These are phyloP conservation scores for Paragorgia papillata DNA, from an alignment of 92 coral and sea anemone genomes.

Conservation along the genomic window DNA sequence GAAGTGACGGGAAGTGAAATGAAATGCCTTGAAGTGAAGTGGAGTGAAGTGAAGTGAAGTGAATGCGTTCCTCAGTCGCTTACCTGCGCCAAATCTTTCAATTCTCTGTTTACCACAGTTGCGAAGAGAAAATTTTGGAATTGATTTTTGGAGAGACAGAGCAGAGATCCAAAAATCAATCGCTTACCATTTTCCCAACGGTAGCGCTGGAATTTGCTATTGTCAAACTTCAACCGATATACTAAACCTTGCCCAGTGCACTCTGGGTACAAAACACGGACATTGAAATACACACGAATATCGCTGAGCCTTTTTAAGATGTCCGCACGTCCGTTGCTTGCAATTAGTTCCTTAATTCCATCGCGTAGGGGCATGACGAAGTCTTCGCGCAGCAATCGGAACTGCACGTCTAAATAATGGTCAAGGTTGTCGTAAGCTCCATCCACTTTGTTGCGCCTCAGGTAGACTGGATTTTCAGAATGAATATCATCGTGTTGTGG, in stretches of 20 bases:
- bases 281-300: constrained; percentile 76
- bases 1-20: too few relatives aligned
- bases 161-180: constrained; percentile 81
- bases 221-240: constrained; percentile 68
- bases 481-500: constrained; percentile 77
- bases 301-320: constrained; percentile 59
- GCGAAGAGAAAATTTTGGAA: constrained; percentile 80
- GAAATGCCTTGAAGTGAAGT: too few relatives aligned
- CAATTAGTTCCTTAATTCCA: constrained; percentile 56
- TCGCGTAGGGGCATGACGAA: constrained; percentile 83
- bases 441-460: constrained; percentile 73
- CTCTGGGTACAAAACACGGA: constrained; percentile 62
- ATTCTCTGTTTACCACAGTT: constrained; percentile 77
- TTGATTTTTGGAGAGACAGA: constrained; percentile 86
- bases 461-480: constrained; percentile 54
- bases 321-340: constrained; percentile 49
- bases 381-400: constrained; percentile 85
- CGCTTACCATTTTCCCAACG: constrained; percentile 95
- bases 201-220: constrained; percentile 48
- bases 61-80: background rate
- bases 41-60: too few relatives aligned
- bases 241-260: constrained; percentile 71
- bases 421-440: constrained; percentile 75
- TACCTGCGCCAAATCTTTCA: constrained; percentile 66
- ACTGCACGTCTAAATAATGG: constrained; percentile 92